These are phyloP conservation scores for Neocrepidodera transversa DNA, from an alignment of 2,888 invertebrate species.

Conservation along the genomic window DNA sequence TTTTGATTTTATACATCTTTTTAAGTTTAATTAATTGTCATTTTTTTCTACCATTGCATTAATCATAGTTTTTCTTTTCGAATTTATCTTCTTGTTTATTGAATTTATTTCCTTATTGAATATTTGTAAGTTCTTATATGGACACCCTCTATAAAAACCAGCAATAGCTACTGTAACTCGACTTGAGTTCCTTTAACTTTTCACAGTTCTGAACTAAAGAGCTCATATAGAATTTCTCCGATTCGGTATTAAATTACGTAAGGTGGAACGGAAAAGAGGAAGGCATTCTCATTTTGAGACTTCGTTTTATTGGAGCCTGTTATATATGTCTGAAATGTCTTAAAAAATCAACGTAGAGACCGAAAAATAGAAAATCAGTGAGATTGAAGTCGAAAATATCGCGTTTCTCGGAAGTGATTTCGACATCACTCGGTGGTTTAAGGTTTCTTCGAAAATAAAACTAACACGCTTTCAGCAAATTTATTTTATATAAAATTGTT, in stretches of 20 bases:
- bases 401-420: slow-evolving; percentile 4
- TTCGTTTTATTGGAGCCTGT: slow-evolving; percentile 1
- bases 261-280: neutral
- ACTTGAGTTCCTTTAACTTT: slow-evolving; percentile 32
- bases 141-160: neutral
- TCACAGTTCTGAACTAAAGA: slow-evolving; percentile 26
- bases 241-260: slow-evolving; percentile 26
- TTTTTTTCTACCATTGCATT: no score
- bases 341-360: slow-evolving; percentile 8
- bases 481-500: no score
- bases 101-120: no score
- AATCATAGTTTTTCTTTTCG: no score
- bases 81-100: no score
- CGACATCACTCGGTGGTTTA: neutral
- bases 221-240: slow-evolving; percentile 31
- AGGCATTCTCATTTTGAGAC: slow-evolving; percentile 2
- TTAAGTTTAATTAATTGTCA: no score
- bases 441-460: neutral
- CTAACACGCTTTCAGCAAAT: neutral
- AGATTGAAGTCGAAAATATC: slow-evolving; percentile 2
- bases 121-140: no score
- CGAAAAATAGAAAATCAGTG: slow-evolving; percentile 11
- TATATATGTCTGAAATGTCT: slow-evolving; percentile 6
- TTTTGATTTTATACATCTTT: no score
- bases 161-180: slow-evolving; percentile 6